These are phyloP conservation scores for Magallana gigas DNA, from an alignment of 1,140 invertebrate species.

Conservation along the genomic window DNA sequence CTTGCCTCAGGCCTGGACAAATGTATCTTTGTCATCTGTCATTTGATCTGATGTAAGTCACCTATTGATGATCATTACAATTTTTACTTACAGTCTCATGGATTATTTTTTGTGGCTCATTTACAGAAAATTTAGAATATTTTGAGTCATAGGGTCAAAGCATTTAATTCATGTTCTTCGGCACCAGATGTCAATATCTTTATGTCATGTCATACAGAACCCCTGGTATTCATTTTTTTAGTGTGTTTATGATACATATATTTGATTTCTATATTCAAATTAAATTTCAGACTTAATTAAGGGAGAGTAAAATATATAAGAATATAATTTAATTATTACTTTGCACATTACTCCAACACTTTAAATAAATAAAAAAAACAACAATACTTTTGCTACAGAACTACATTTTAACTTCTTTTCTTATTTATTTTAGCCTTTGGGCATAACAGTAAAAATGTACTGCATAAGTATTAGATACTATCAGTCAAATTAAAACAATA, in stretches of 20 bases:
- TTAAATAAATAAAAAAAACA: too few relatives aligned
- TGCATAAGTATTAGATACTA: background rate
- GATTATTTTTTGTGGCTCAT: slow-evolving; percentile 29
- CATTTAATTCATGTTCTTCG: background rate
- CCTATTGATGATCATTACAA: slow-evolving; percentile 38
- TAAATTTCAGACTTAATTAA: too few relatives aligned
- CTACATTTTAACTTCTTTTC: too few relatives aligned
- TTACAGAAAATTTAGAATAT: slow-evolving; percentile 29
- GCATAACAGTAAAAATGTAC: background rate
- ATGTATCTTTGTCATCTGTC: slow-evolving; percentile 37
- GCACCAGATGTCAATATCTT: slow-evolving; percentile 6
- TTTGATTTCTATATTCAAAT: too few relatives aligned
- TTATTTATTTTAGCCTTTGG: background rate
- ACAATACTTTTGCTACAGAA: too few relatives aligned
- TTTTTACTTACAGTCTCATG: slow-evolving; percentile 25
- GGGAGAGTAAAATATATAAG: too few relatives aligned
- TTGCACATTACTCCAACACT: too few relatives aligned
- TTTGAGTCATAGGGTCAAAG: background rate
- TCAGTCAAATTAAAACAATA: slow-evolving; percentile 20
- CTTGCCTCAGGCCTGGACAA: slow-evolving; percentile 15
- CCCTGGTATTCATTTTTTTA: too few relatives aligned
- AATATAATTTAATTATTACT: too few relatives aligned
- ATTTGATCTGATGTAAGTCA: slow-evolving; percentile 34
- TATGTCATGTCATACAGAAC: background rate
- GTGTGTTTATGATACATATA: too few relatives aligned